Evolutionary conservation across 2,888 invertebrate species (phyloP), one percentile per base, ranked within the genome.

Genomic region (Morpho helenor): DNA sequence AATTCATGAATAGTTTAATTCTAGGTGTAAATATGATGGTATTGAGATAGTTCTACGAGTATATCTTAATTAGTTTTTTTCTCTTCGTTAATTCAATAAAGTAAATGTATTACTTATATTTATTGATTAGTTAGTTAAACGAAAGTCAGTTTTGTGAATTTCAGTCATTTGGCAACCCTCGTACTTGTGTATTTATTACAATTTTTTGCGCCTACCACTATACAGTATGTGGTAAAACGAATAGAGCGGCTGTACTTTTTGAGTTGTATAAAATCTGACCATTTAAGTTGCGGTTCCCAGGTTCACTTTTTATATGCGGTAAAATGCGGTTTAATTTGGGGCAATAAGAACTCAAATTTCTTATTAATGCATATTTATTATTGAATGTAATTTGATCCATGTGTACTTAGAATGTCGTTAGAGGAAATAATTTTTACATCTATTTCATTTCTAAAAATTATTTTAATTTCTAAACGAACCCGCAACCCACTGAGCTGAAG

Each of bases 221-320:
- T 52, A 56, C 52, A 8, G 31, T 53, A 42, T 56, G 52, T 47
- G 60, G 57, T 49, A 49, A 48, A 48, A 41, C 41, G 47, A 48
- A 54, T 54, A 42, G 22, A 54, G 54, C 23, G 23, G 10, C n/a
- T 31, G 45, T 40, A 57, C 39, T 46, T 40, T 50, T 56, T 57
- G 56, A 56, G 45, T 58, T 59, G 56, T 49, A 59, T 57, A 50
- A 22, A 43, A 56, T 52, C 56, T 42, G 56, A 61, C 43, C 47
- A 50, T 54, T 63, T 54, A 54, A 54, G 47, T 42, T 54, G 54
- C 23, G 60, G 43, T 50, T 45, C 44, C 52, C 49, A 44, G 22
- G 41, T 5, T 31, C 46, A 45, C 58, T 65, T 65, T 56, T 61
- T 63, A 65, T 64, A 61, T 56, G 57, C 59, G 56, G 59, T 40